Base-by-base conservation (phyloP, 2,113 vertebrate genomes). In the Merops nubicus region DNA sequence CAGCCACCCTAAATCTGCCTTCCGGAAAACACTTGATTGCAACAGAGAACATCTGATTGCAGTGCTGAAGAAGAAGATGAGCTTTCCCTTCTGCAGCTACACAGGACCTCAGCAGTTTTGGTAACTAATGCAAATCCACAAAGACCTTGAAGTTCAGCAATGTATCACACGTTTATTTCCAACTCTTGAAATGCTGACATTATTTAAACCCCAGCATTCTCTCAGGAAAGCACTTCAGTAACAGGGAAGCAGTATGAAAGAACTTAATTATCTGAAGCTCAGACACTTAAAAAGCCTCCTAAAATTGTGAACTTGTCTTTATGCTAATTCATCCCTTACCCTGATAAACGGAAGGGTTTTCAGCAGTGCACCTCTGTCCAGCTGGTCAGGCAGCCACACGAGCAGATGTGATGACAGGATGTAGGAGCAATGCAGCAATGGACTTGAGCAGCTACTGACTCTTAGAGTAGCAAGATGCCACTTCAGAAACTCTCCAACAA, bases 391-490 rank as follows among this genome's bases (percentile, higher is more conserved):
- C 28, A 78, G 60, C 54, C 50, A 69, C 10, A n/a, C 38, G 81
- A 64, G 69, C 63, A 62, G 15, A 36, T 3, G 4, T 8, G 17
- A 28, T 85, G 40, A 42, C 51, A 82, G 7, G 11, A 59, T 1
- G 5, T 4, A 68, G 21, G 7, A 5, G 40, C 36, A 91, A 85
- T 0, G 1, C 1, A 82, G 50, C 0, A 56, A 10, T 3, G 28
- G 31, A 33, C 43, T 33, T 72, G 5, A 53, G 69, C 19, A 83
- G 15, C 11, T 40, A 33, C 9, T 5, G 43, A 63, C 17, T 77
- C 79, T 48, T 62, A n/a, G 12, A 40, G 15, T n/a, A 86, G 25
- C 15, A 63, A 63, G 25, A 79, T 15, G n/a, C 12, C 31, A 43
- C 56, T 45, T 70, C 56, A 94, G 38, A 80, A 76, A 50, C n/a